Evolutionary conservation across 2,113 vertebrate genomes (phyloP), one percentile per base, ranked within the genome.

Genomic region (Maccullochella peelii): DNA sequence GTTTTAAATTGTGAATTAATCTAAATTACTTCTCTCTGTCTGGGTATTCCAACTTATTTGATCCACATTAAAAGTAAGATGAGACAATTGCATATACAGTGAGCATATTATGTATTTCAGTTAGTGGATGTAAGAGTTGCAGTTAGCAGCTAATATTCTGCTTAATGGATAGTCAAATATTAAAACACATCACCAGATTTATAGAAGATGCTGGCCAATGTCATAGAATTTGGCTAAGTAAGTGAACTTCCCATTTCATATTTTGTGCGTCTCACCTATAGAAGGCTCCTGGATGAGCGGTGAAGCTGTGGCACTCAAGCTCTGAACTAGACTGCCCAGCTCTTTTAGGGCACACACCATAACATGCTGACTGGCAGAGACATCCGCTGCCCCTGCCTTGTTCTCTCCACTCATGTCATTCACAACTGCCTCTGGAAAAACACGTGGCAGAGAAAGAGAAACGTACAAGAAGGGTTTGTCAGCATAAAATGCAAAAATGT

Each of bases 341-440:
- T 99, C 98, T 83, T 99, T 98, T 1, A 99, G 96, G 3, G 98
- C 99, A 54, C 99, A 99, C 84, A 99, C 99, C 98, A 99, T 99
- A 42, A 99, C 97, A 0, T 99, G 98, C 92, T 99, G 98, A 91
- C 97, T 99, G 78, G 98, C 97, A 23, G 98, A 97, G 6, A 99
- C 96, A 63, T 99, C 98, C 0, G 97, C 96, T 21, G 97, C 95
- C n/a, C 97, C 98, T 0, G 96, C 95, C 83, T 98, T 98, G 89
- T 97, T 99, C 91, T 99, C 98, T 40, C 96, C 96, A 55, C 97
- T 98, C 36, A 97, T 94, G 83, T 99, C 98, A 73, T 97, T 99
- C 92, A 99, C 96, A 21, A 99, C 98, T 0, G 98, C 96, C 92
- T 99, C 98, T 99, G 94, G 16, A 75, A 77, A 70, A 66, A 81